These are phyloP conservation scores for Pogonophryne albipinna DNA, from an alignment of 2,797 vertebrate species.

Conservation along the genomic window DNA sequence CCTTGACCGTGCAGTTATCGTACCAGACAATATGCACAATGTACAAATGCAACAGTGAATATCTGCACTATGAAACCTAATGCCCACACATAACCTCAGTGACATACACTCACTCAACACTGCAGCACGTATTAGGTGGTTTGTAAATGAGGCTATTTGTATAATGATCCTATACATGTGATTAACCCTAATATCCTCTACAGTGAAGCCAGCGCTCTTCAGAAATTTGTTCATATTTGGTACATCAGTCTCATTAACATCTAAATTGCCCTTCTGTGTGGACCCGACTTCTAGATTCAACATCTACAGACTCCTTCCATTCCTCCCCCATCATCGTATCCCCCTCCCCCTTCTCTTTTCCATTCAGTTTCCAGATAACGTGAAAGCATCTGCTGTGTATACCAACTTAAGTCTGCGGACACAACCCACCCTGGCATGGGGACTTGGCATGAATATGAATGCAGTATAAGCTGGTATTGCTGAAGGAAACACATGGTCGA, in stretches of 20 bases:
- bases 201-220: neutral
- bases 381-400: slow-evolving; percentile 48
- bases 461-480: slow-evolving; percentile 35
- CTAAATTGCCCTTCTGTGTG: slow-evolving; percentile 5
- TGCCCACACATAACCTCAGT: neutral
- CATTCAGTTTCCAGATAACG: slow-evolving; percentile 16
- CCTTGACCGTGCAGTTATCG: too few relatives aligned
- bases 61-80: neutral
- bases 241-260: slow-evolving; percentile 1
- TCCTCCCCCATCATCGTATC: neutral
- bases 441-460: slow-evolving; percentile 55
- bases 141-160: neutral
- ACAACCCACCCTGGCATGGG: slow-evolving; percentile 37
- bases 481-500: slow-evolving; percentile 31
- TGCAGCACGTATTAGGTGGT: slow-evolving; percentile 1
- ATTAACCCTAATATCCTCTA: neutral
- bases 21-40: neutral
- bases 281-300: slow-evolving; percentile 5
- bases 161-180: neutral
- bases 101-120: neutral
- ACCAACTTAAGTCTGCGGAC: slow-evolving; percentile 48
- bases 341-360: neutral
- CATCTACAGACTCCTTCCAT: slow-evolving; percentile 2
- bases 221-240: slow-evolving; percentile 1
- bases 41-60: neutral